A percentile compares a stretch with the other conserved stretches of the same genome.
phyloP scores from a whole-genome alignment of 2,888 invertebrate species.

The Trichogramma evanescens region DNA sequence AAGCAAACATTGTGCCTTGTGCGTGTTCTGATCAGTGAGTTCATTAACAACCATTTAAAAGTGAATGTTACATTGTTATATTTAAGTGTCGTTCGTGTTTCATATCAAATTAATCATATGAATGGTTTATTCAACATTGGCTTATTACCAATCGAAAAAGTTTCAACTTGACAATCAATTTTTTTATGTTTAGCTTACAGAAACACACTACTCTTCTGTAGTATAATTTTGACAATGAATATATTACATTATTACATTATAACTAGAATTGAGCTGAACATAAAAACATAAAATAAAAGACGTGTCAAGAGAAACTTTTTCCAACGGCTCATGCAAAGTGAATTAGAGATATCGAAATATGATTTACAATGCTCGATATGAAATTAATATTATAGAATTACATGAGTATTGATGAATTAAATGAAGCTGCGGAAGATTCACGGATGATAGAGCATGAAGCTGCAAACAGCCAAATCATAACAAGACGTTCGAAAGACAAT shows the following conservation, averaged over 20 bases:
- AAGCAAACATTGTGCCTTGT: slow-evolving; percentile 42
- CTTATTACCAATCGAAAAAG: slow-evolving; percentile 14
- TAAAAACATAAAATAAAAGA: too few species aligned
- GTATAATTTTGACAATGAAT: neutral
- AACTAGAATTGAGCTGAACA: too few species aligned
- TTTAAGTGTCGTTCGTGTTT: slow-evolving; percentile 16
- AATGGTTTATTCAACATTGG: slow-evolving; percentile 12
- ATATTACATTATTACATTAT: neutral
- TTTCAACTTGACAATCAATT: slow-evolving; percentile 5
- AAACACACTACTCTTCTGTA: neutral
- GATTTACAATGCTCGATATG: slow-evolving; percentile 33
- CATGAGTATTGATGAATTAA: slow-evolving; percentile 41
- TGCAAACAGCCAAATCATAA: too few species aligned
- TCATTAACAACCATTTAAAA: slow-evolving; percentile 6
- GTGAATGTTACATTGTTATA: slow-evolving; percentile 17
- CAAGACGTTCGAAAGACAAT: too few species aligned
- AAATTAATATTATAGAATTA: slow-evolving; percentile 38
- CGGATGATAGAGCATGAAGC: too few species aligned
- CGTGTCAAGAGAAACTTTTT: slow-evolving; percentile 19
- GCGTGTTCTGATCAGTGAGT: slow-evolving; percentile 34
- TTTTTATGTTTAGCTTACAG: neutral
- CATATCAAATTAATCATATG: slow-evolving; percentile 3
- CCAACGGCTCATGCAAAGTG: slow-evolving; percentile 10
- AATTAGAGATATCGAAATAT: slow-evolving; percentile 25
- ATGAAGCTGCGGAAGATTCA: slow-evolving; percentile 34